A percentile compares a stretch with the other conserved stretches of the same genome.
These are phyloP conservation scores for Eupithecia tripunctaria DNA, from an alignment of 2,888 invertebrate species.

Conservation along the genomic window DNA sequence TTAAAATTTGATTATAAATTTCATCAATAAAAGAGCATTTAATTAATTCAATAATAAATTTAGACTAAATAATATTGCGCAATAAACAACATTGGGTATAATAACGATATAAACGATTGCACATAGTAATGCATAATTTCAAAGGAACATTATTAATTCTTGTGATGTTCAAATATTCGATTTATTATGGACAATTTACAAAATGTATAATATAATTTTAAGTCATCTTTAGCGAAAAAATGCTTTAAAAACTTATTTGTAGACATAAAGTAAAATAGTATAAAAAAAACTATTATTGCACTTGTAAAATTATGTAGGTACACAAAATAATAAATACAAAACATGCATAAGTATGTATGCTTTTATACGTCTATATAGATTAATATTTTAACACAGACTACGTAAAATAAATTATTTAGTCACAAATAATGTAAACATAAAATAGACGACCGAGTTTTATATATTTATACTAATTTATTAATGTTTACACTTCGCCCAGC, in stretches of 20 bases:
- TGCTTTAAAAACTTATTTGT: not conserved
- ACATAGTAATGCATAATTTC: slow-evolving; percentile 33
- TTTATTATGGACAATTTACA: not conserved
- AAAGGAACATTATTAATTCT: slow-evolving; percentile 31
- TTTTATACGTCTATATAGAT: not conserved
- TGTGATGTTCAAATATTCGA: slow-evolving; percentile 27
- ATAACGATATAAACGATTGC: slow-evolving; percentile 29
- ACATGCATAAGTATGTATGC: not conserved
- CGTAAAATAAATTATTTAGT: not conserved
- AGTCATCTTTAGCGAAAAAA: not conserved
- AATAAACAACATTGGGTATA: slow-evolving; percentile 18
- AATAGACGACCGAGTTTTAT: not conserved
- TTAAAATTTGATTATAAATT: not conserved
- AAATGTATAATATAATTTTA: not conserved
- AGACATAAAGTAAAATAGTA: not conserved
- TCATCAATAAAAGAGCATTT: not conserved
- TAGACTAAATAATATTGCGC: slow-evolving; percentile 23
- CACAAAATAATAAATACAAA: not conserved
- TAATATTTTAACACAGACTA: slow-evolving; percentile 1
- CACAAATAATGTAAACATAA: not conserved
- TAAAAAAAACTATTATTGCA: slow-evolving; percentile 34
- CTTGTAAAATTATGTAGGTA: slow-evolving; percentile 16
- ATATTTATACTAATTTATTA: not conserved
- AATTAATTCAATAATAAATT: slow-evolving; percentile 12
- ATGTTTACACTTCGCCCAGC: slow-evolving; percentile 2